These are phyloP conservation scores for Centruroides vittatus DNA, from an alignment of 1,140 invertebrate genomes.

Conservation along the genomic window DNA sequence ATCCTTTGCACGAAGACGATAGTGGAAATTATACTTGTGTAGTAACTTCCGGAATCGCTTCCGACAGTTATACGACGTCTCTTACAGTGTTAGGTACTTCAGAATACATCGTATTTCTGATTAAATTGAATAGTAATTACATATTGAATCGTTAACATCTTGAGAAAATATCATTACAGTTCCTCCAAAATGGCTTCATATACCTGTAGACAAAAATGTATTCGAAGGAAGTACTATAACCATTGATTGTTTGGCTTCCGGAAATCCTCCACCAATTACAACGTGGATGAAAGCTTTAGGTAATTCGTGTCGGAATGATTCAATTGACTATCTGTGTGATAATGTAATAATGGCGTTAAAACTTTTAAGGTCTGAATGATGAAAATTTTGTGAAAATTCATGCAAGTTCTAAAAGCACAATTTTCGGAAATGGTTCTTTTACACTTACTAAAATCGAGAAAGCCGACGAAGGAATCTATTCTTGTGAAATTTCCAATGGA, in stretches of 20 bases:
- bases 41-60: not conserved
- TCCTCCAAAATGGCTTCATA: constrained; percentile 6
- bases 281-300: constrained; percentile 3
- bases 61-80: not conserved
- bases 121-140: too few species aligned
- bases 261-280: constrained; percentile 1
- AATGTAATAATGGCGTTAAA: too few species aligned
- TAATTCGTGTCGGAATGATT: not conserved
- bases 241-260: constrained; percentile 1
- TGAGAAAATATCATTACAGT: not conserved
- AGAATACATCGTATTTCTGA: not conserved
- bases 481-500: constrained; percentile 7
- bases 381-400: too few species aligned
- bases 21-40: constrained; percentile 12
- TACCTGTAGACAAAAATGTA: constrained; percentile 2
- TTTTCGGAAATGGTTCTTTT: not conserved
- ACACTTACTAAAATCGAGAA: constrained; percentile 1
- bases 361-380: too few species aligned
- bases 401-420: too few species aligned
- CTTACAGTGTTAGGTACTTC: constrained; percentile 4
- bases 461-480: constrained; percentile 1
- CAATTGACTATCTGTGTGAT: not conserved
- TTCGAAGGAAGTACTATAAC: not conserved
- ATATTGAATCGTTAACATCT: too few species aligned
- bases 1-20: constrained; percentile 2